These are phyloP conservation scores for Heliconius ethilla DNA, from an alignment of 2,888 invertebrate species.

Conservation along the genomic window DNA sequence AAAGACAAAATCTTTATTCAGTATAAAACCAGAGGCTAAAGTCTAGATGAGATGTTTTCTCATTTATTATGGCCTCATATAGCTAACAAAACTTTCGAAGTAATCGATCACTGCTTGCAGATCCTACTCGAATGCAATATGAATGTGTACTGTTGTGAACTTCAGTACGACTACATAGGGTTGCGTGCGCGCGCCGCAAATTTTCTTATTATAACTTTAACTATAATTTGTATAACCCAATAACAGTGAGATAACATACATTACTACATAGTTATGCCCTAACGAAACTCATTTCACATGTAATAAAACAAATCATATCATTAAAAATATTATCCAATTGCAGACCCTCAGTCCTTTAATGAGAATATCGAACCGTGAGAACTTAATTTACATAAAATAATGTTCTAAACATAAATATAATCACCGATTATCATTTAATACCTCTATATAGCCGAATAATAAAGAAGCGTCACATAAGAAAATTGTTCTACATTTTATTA, in stretches of 20 bases:
- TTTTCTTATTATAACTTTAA: conserved; percentile 25
- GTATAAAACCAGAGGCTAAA: background rate
- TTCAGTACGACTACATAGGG: conserved; percentile 9
- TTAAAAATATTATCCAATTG: conserved; percentile 32
- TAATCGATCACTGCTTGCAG: background rate
- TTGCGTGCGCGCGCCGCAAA: conserved; percentile 29
- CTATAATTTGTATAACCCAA: conserved; percentile 2
- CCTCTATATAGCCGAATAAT: conserved; percentile 47
- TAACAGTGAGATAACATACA: conserved; percentile 12
- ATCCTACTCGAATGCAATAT: conserved; percentile 24
- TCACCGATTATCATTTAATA: conserved; percentile 24
- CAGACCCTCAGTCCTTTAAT: conserved; percentile 28
- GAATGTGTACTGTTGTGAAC: conserved; percentile 16
- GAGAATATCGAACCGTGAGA: conserved; percentile 43
- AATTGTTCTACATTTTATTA: conserved; percentile 64
- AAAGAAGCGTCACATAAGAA: conserved; percentile 57
- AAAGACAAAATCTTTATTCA: conserved; percentile 18
- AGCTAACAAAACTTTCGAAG: background rate
- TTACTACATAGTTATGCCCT: conserved; percentile 14
- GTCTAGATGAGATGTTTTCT: background rate
- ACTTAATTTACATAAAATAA: conserved; percentile 33
- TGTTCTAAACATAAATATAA: conserved; percentile 21
- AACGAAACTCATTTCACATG: conserved; percentile 25
- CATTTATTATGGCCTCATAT: background rate
- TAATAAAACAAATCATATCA: conserved; percentile 24